phyloP scores from a whole-genome alignment of 2,888 invertebrate species.

The Heterodera filipjevi region DNA sequence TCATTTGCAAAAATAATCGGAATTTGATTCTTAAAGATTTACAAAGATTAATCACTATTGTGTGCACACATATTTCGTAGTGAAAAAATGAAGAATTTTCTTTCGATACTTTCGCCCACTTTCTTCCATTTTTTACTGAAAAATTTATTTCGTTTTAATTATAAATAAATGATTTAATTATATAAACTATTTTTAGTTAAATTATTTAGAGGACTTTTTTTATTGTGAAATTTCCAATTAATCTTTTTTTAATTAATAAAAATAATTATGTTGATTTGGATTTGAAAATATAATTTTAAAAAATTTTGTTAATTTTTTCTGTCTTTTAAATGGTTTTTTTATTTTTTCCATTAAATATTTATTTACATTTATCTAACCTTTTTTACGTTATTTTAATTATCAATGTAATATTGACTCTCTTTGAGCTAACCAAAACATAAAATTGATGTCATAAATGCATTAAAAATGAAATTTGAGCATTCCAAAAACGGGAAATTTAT shows the following conservation, averaged over 20 bases:
- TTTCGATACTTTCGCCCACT: too few species aligned
- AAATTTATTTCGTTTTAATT: too few species aligned
- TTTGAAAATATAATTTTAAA: background rate
- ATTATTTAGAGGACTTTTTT: too few species aligned
- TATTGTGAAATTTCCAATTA: background rate
- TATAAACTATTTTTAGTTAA: too few species aligned
- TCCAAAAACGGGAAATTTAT: background rate
- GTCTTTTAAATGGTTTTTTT: too few species aligned
- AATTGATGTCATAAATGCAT: background rate
- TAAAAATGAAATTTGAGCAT: background rate
- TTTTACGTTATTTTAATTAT: background rate
- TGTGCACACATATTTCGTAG: too few species aligned
- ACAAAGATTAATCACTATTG: too few species aligned
- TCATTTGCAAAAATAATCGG: too few species aligned
- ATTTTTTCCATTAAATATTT: background rate
- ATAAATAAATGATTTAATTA: background rate
- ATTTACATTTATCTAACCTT: background rate
- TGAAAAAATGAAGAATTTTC: too few species aligned
- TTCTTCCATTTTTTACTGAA: too few species aligned
- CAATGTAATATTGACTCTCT: too few species aligned
- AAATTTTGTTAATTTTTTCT: background rate
- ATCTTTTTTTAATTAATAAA: background rate
- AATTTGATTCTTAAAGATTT: too few species aligned
- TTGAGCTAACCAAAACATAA: background rate
- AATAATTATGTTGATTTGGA: background rate